Evolutionary conservation across 2,113 vertebrate species (phyloP), one percentile per base, ranked within the genome.

Genomic region (Monopterus albus): DNA sequence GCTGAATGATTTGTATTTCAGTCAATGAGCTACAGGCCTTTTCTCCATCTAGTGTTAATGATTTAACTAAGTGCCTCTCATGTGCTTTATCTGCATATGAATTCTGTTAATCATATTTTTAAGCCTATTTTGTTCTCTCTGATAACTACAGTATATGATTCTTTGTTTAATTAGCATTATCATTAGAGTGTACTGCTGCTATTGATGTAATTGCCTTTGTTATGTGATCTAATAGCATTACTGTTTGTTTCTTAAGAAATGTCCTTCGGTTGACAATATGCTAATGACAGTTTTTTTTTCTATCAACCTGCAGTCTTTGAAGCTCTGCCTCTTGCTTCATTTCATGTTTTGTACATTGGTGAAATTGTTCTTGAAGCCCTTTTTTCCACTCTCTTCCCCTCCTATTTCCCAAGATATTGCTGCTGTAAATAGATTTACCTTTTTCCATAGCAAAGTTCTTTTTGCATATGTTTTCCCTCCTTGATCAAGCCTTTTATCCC

Each of bases 341-440:
- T 75, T 66, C 36, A 6, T 55, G 66, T 64, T 81, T 53, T 84
- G 64, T 65, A 80, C 76, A 56, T 82, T 68, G 64, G 57, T 69
- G 58, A 80, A 81, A 79, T 76, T 39, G 83, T 79, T 86, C 77
- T 79, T 43, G 18, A 84, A 86, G 82, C 78, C 43, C 62, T 40
- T 68, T 45, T 39, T 26, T 11, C 35, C 42, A 25, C 45, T 77
- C 52, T 31, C 50, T 72, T 46, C 67, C 57, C 36, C 33, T 59
- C 63, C 43, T 50, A 79, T 82, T 83, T 86, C 89, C 86, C 88
- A 72, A 86, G 88, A 86, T 61, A 28, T 45, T 59, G 31, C 51
- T 3, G 62, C 85, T 86, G 79, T 88, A 89, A 92, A 93, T 91
- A 91, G 87, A 83, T 81, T 79, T 90, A 90, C 83, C 87, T 89